Evolutionary conservation across 2,797 vertebrate species (phyloP).

Genomic region (Falco biarmicus): DNA sequence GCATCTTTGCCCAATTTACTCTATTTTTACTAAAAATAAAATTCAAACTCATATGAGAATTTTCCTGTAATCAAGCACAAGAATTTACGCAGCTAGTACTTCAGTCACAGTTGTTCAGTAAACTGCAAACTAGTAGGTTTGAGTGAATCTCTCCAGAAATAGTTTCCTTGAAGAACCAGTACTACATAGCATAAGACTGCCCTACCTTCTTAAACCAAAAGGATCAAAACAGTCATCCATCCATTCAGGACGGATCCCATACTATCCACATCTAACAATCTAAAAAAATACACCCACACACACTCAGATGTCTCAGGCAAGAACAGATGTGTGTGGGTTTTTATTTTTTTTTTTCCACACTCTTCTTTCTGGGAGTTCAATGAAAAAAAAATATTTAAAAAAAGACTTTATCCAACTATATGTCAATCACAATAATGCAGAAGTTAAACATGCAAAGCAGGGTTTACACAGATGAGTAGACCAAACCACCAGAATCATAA

Average conservation of each 20-base stretch:
- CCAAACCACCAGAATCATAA: background rate
- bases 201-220: background rate
- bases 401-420: background rate
- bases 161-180: constrained; percentile 45
- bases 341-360: background rate
- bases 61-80: background rate
- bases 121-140: background rate
- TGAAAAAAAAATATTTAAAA: background rate
- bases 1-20: background rate
- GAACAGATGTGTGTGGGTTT: background rate
- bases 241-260: background rate
- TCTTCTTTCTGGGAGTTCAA: background rate
- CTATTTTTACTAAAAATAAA: background rate
- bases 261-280: background rate
- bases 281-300: background rate
- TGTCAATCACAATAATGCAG: background rate
- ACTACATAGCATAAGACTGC: background rate
- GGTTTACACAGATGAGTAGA: background rate
- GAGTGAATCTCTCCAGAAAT: background rate
- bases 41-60: background rate
- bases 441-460: background rate
- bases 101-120: background rate
- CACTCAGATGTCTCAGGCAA: background rate
- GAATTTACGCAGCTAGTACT: background rate
- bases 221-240: background rate